A percentile compares a stretch with the other conserved stretches of the same genome.
phyloP scores from a whole-genome alignment of 2,797 vertebrate genomes.

The Cirrhinus molitorella region DNA sequence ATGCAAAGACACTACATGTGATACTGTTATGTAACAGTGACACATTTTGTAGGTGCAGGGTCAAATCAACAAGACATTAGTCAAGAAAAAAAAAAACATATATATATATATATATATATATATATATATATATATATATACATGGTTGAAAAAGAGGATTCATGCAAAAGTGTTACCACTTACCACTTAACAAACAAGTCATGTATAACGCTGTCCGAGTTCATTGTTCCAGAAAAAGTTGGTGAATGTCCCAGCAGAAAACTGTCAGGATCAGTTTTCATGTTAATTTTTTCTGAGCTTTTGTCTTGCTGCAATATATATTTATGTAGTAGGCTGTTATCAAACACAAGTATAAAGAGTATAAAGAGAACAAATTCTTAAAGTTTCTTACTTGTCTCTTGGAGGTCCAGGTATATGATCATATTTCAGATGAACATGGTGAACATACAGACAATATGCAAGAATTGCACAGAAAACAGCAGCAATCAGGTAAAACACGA shows the following conservation, averaged over 20 bases:
- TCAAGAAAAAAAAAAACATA: background rate
- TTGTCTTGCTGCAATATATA: background rate
- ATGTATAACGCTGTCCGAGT: background rate
- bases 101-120: too few relatives aligned
- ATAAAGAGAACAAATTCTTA: too few relatives aligned
- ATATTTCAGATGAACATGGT: conserved; percentile 81
- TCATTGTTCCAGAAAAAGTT: conserved; percentile 13
- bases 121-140: too few relatives aligned
- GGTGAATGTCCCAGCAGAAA: conserved; percentile 71
- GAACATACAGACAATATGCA: conserved; percentile 82
- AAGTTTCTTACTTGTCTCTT: conserved; percentile 79
- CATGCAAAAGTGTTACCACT: conserved; percentile 18
- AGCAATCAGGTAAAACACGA: conserved; percentile 48
- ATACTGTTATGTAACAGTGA: background rate
- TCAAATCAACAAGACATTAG: background rate
- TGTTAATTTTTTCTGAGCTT: background rate
- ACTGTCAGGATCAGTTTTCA: conserved; percentile 50
- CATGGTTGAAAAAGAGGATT: background rate
- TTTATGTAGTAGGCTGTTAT: background rate
- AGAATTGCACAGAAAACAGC: conserved; percentile 67
- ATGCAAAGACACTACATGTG: background rate
- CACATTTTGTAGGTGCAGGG: background rate
- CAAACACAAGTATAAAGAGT: background rate
- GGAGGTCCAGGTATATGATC: conserved; percentile 90
- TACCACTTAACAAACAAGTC: conserved; percentile 73